phyloP scores from a whole-genome alignment of 1,140 invertebrate species.

The Muscidifurax raptorellus region DNA sequence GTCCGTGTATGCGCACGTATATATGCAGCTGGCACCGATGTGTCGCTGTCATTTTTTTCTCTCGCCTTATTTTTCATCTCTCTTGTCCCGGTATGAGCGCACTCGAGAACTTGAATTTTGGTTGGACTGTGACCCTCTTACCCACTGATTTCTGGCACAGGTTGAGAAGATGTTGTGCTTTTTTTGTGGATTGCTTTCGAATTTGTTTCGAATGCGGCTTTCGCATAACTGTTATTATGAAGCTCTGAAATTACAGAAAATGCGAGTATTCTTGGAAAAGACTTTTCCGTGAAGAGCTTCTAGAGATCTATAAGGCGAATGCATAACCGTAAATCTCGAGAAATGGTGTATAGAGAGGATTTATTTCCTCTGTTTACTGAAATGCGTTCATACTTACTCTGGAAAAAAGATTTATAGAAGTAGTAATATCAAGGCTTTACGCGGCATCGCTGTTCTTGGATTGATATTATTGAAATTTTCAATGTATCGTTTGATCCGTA shows the following conservation, averaged over 20 bases:
- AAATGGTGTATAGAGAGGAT: neutral
- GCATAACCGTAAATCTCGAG: neutral
- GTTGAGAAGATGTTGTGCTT: neutral
- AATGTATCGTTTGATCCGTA: too few relatives aligned
- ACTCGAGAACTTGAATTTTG: neutral
- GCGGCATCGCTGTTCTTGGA: too few relatives aligned
- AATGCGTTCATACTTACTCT: neutral
- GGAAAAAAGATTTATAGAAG: too few relatives aligned
- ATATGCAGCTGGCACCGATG: conserved; percentile 19
- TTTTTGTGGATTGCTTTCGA: neutral
- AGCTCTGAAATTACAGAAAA: neutral
- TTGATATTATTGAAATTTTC: too few relatives aligned
- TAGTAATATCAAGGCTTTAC: too few relatives aligned
- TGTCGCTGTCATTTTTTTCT: conserved; percentile 1
- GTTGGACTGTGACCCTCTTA: neutral
- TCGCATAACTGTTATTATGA: neutral
- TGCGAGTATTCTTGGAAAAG: too few relatives aligned
- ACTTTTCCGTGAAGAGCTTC: neutral
- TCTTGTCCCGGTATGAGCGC: neutral
- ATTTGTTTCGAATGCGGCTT: neutral
- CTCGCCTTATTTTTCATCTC: conserved; percentile 13
- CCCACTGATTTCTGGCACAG: neutral
- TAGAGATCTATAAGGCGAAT: neutral
- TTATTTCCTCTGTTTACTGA: neutral
- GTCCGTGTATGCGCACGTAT: neutral